Evolutionary conservation across 2,113 vertebrate species (phyloP).

Genomic region (Platanista minor): DNA sequence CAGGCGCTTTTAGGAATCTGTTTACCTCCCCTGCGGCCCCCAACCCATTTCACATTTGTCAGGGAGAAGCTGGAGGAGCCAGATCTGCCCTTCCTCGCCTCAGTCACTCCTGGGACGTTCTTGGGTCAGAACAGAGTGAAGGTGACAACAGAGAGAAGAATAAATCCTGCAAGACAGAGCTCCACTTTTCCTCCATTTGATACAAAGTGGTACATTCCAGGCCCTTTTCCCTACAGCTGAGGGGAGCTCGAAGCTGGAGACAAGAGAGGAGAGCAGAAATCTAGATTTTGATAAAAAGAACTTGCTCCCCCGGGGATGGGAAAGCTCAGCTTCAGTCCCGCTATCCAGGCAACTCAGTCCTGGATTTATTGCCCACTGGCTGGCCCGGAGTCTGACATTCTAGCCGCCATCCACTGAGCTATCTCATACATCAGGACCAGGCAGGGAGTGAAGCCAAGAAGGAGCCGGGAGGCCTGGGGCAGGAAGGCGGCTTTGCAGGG

Average conservation of each 20-base stretch:
- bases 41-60: conserved; percentile 55
- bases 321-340: neutral
- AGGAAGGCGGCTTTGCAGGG: neutral
- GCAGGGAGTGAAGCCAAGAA: neutral
- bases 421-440: neutral
- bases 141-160: conserved; percentile 49
- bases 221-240: neutral
- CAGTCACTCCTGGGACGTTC: neutral
- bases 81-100: conserved; percentile 33
- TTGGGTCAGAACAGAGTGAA: conserved; percentile 8
- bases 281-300: neutral
- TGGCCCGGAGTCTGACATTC: neutral
- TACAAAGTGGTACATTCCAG: neutral
- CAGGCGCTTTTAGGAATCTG: conserved; percentile 1
- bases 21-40: conserved; percentile 6
- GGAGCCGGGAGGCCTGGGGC: neutral
- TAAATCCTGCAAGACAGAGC: conserved; percentile 56
- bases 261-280: neutral
- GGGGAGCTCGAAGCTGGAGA: neutral
- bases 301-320: neutral
- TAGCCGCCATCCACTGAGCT: neutral
- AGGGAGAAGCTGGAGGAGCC: conserved; percentile 53
- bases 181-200: neutral
- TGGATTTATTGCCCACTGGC: neutral
- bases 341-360: neutral